Evolutionary conservation across 2,888 invertebrate genomes (phyloP).

Genomic region (Lutraria lutraria): DNA sequence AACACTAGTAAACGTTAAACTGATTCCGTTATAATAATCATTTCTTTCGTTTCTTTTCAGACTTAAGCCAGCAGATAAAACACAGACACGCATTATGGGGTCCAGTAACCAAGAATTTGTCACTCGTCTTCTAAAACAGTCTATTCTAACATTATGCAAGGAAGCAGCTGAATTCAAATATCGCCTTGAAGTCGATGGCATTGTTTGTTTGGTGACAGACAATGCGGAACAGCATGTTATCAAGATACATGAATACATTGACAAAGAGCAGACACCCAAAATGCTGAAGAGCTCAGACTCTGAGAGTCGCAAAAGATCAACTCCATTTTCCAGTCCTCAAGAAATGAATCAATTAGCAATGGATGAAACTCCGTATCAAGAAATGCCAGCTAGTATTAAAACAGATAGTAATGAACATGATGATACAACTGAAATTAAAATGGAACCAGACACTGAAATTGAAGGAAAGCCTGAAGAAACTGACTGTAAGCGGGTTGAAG

Average conservation of each 20-base stretch:
- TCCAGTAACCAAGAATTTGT: constrained; percentile 72
- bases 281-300: not conserved
- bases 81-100: constrained; percentile 55
- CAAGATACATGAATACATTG: constrained; percentile 78
- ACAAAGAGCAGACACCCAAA: not conserved
- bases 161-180: constrained; percentile 73
- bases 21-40: no score
- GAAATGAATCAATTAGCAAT: not conserved
- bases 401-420: not conserved
- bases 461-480: not conserved
- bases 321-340: not conserved
- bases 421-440: not conserved
- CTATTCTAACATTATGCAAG: constrained; percentile 77
- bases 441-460: not conserved
- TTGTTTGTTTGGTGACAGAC: constrained; percentile 77
- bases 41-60: not conserved
- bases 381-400: not conserved
- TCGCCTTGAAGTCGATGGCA: constrained; percentile 77
- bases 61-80: not conserved
- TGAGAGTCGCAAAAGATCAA: not conserved
- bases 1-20: no score
- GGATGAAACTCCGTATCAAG: not conserved
- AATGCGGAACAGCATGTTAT: constrained; percentile 75
- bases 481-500: not conserved
- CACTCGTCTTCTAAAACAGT: constrained; percentile 76